Evolutionary conservation across 2,113 vertebrate genomes (phyloP), one percentile per base, ranked within the genome.

Genomic region (Oryzias celebensis): DNA sequence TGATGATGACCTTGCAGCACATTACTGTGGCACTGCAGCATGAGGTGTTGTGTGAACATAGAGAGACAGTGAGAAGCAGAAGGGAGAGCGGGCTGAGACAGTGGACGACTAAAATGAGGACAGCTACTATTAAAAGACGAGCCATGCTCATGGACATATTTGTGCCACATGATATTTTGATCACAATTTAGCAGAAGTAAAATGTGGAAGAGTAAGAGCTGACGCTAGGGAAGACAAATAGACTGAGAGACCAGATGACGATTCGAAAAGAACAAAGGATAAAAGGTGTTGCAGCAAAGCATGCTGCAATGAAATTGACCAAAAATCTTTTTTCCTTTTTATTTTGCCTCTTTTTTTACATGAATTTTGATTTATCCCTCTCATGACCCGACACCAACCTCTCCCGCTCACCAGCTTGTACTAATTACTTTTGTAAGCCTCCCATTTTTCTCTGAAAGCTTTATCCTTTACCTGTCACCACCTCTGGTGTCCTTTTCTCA

Each of bases 1-100:
- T 5, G 4, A 77, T 61, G 67, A 52, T 79, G 86, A 88, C 80
- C 83, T 86, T 87, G 83, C 77, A 82, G 85, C 83, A 84, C 69
- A 63, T 81, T 73, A 63, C 51, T 14, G 61, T 80, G 68, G 31
- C 36, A 72, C 82, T 83, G 85, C 85, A 83, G 83, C 75, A 77
- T n/a, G 69, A 81, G 83, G 80, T 84, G 73, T 66, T 75, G 82
- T 71, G 66, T 61, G 78, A 73, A 65, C 67, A 70, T 78, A 68
- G 59, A 53, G 71, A 58, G 67, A 71, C 52, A 16, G 65, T 2
- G 28, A 62, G 51, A 58, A 63, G 61, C 48, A 63, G 65, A 57
- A 36, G 70, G 45, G 6, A 44, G 67, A 52, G 56, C 58, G 52
- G 61, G 67, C 23, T 0, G 69, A 61, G 72, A 78, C 55, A 28